Base-by-base conservation (phyloP, 2,888 invertebrate genomes). In the Anagyrus pseudococci region DNA sequence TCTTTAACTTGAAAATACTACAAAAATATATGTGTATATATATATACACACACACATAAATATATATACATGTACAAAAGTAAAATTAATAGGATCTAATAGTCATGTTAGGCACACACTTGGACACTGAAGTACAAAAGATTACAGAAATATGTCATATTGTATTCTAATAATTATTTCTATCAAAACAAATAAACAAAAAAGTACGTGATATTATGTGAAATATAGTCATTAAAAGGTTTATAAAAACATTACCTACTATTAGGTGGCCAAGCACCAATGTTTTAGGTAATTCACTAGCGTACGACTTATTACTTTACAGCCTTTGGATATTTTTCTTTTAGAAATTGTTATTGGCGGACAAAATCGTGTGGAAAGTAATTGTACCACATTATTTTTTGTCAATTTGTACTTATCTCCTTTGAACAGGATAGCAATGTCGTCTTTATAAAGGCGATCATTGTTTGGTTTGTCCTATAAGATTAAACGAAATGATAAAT, bases 271-370 rank as follows among this genome's bases (percentile, higher is more conserved):
- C 59, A 19, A 54, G 8, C 29, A 49, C 64, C 62, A 64, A 22
- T 62, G 53, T 15, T 72, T 70, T 20, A 78, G 64, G 59, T 76
- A 71, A 23, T 68, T 40, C 20, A 72, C 58, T n/a, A 77, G 44
- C 43, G 69, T 70, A 8, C 6, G 17, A 49, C 68, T 69, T 26
- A 66, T 63, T 19, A 78, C 43, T 61, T 69, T 73, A 33, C 58
- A 69, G n/a, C 71, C 55, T 66, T 67, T 73, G 44, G 60, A 66
- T 25, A 22, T 46, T n/a, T 29, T 43, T 17, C n/a, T 43, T 7
- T n/a, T 23, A 3, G 53, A 10, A 7, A 72, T 19, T 62, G 49
- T 67, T 41, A 76, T 70, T 1, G 71, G 65, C 4, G 77, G 77
- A 57, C 72, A 59, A 67, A 78, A 78, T 58, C 68, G 47, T 6